Conservation (phyloP, 1,140 invertebrate genomes). For the Cydia fagiglandana region DNA sequence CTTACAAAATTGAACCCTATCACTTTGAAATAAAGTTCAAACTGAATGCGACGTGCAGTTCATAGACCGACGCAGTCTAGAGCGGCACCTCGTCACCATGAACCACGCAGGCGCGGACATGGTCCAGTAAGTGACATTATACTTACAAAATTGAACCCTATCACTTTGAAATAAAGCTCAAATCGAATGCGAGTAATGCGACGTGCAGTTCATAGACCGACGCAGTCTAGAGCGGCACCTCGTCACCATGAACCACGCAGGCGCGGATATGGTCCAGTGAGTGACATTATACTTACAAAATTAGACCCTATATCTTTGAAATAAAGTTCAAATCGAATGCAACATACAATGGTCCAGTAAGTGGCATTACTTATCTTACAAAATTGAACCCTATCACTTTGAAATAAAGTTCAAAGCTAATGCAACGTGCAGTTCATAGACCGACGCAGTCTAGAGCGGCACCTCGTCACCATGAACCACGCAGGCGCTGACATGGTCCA, state of each 20-base stretch:
- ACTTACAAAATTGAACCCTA: too few species aligned
- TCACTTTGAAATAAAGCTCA: too few species aligned
- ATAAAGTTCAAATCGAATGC: too few species aligned
- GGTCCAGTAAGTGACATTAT: neutral
- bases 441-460: neutral
- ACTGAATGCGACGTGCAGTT: neutral
- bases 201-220: neutral
- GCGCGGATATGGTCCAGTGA: neutral
- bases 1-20: neutral
- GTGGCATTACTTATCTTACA: neutral
- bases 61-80: neutral
- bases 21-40: too few species aligned
- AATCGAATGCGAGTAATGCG: neutral
- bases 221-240: neutral
- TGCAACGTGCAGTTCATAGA: conserved; percentile 2
- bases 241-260: neutral
- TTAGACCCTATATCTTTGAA: too few species aligned
- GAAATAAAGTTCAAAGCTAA: neutral
- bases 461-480: neutral
- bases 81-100: neutral
- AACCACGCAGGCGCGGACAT: neutral
- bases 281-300: neutral
- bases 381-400: too few species aligned
- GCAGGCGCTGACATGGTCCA: neutral
- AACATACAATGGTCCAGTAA: neutral